Percentiles rank a stretch among this genome's conserved stretches.
Evolutionary conservation across 1,140 invertebrate species (phyloP).

Genomic region (Artemia franciscana): DNA sequence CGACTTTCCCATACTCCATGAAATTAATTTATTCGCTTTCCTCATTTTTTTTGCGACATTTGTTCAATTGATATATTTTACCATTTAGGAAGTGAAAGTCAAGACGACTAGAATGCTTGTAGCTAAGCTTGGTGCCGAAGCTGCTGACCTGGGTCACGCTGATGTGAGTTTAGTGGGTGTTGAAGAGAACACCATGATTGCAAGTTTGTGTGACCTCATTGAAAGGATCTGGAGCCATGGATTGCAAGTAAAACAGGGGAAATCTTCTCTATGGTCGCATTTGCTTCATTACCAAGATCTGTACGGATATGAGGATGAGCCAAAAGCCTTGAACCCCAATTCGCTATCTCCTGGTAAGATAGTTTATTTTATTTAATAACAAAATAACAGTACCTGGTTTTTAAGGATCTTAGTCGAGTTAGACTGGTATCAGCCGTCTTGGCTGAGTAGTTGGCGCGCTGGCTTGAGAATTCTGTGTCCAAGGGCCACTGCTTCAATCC

Average conservation of each 20-base stretch:
- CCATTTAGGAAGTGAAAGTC: conserved; percentile 49
- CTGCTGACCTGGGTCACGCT: conserved; percentile 46
- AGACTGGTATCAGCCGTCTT: too few relatives aligned
- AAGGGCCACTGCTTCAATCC: too few relatives aligned
- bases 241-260: conserved; percentile 79
- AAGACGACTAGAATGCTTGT: conserved; percentile 94
- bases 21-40: too few relatives aligned
- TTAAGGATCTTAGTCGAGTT: too few relatives aligned
- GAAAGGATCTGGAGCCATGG: conserved; percentile 97
- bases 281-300: conserved; percentile 66
- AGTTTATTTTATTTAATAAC: background rate
- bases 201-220: conserved; percentile 83
- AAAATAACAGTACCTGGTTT: background rate
- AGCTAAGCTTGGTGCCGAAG: conserved; percentile 92
- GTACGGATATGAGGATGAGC: conserved; percentile 47
- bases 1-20: too few relatives aligned
- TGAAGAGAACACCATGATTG: conserved; percentile 94
- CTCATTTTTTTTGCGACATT: too few relatives aligned
- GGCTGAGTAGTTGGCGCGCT: too few relatives aligned
- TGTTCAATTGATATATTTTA: too few relatives aligned
- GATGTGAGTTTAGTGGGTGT: conserved; percentile 28
- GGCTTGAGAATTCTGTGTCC: too few relatives aligned
- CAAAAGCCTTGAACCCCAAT: conserved; percentile 49
- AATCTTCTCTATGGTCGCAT: conserved; percentile 85
- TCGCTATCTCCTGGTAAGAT: conserved; percentile 52